Evolutionary conservation across 2,888 invertebrate genomes (phyloP), one percentile per base, ranked within the genome.

Genomic region (Chaitophorus viminalis): DNA sequence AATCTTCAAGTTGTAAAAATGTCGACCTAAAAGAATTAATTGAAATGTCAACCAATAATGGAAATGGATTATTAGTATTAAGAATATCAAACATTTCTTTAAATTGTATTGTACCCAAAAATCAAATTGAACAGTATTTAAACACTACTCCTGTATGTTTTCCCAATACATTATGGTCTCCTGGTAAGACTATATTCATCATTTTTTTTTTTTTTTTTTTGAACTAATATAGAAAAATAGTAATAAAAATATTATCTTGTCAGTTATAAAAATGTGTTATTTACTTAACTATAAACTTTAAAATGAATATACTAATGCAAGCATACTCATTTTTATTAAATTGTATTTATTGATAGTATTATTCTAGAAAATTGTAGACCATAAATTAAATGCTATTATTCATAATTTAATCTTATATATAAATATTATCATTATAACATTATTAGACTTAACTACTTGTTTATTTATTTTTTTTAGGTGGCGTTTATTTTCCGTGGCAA

Each of bases 401-500:
- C 46, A 46, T 46, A 46, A 11, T 46, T 46, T 46, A 14, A 46
- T 46, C 11, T 46, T 46, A 3, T 46, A 46, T 14, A 46, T 46
- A 14, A 46, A 46, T 46, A 46, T 11, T 46, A 14, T 46, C 11
- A 46, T 46, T 8, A 39, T 3, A 39, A 9, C 1, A 9, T 46
- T 11, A 46, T 46, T 46, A 11, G 14, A 46, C 14, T 46, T 46
- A 14, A 46, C 14, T 46, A 46, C 46, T 14, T 46, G 11, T 14
- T 46, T 46, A 46, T 46, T 46, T 46, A 52, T 33, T 70, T 85
- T 36, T 86, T 72, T 17, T 75, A 87, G 87, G 74, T 75, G 74
- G 81, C 65, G n/a, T 87, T 29, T 87, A 87, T 81, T 87, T 87
- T 81, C 87, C 87, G 9, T 87, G 87, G 87, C 60, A 81, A 81